These are phyloP conservation scores for Craniophora ligustri DNA, from an alignment of 2,888 invertebrate genomes.

Conservation along the genomic window DNA sequence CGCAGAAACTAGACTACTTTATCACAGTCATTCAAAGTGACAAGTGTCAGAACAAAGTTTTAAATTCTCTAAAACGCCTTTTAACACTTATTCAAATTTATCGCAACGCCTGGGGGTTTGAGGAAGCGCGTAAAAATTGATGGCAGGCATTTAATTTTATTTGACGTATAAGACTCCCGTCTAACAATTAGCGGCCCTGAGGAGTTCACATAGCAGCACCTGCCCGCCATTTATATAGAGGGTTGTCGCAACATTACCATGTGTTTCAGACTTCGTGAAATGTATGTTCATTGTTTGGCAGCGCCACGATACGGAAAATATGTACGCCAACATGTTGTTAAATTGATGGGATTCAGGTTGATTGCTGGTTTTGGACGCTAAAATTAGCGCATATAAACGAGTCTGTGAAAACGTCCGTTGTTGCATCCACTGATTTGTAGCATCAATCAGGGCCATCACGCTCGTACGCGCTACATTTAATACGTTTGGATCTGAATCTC, in stretches of 20 bases:
- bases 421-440: slow-evolving; percentile 48
- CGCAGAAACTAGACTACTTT: slow-evolving; percentile 26
- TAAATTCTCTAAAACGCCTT: slow-evolving; percentile 27
- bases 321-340: slow-evolving; percentile 63
- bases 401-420: slow-evolving; percentile 52
- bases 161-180: slow-evolving; percentile 50
- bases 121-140: slow-evolving; percentile 48
- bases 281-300: slow-evolving; percentile 79
- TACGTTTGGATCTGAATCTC: slow-evolving; percentile 20
- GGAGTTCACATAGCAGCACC: slow-evolving; percentile 69
- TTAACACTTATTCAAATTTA: slow-evolving; percentile 35
- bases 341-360: slow-evolving; percentile 69
- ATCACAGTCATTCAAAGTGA: slow-evolving; percentile 34
- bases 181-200: slow-evolving; percentile 58
- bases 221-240: slow-evolving; percentile 72
- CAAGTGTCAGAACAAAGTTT: slow-evolving; percentile 40
- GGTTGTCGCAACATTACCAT: slow-evolving; percentile 66
- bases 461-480: slow-evolving; percentile 22
- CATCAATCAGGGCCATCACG: slow-evolving; percentile 43
- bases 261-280: slow-evolving; percentile 54
- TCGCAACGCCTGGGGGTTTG: slow-evolving; percentile 33
- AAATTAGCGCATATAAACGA: slow-evolving; percentile 57
- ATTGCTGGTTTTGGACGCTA: slow-evolving; percentile 58
- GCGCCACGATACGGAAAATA: slow-evolving; percentile 66
- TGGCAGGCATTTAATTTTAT: slow-evolving; percentile 65